Percentiles rank a stretch among this genome's conserved stretches.
Conservation (phyloP, 2,113 vertebrate genomes). For the Etheostoma spectabile region DNA sequence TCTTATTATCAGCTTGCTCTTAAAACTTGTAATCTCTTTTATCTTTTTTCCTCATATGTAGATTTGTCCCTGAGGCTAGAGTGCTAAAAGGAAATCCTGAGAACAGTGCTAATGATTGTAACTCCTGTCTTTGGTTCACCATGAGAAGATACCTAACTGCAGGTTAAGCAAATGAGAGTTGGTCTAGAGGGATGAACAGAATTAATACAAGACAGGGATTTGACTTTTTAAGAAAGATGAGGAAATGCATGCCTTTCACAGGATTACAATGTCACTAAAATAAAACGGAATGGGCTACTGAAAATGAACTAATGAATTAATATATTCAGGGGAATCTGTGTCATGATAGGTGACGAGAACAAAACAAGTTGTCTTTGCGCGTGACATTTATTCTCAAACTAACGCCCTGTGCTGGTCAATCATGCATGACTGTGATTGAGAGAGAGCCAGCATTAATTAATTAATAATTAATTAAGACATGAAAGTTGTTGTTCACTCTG, state of each 20-base stretch:
- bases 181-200: background rate
- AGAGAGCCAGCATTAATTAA: background rate
- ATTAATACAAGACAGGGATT: background rate
- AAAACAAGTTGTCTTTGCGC: background rate
- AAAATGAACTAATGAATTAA: background rate
- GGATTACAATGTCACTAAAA: background rate
- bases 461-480: background rate
- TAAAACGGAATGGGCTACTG: background rate
- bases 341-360: background rate
- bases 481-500: slow-evolving; percentile 11
- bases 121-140: slow-evolving; percentile 28
- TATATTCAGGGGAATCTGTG: background rate
- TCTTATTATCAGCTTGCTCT: slow-evolving; percentile 60
- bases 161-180: slow-evolving; percentile 17
- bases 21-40: slow-evolving; percentile 58
- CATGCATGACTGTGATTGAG: background rate
- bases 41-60: slow-evolving; percentile 47
- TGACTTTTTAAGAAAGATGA: background rate
- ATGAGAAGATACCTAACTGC: slow-evolving; percentile 22
- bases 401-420: background rate
- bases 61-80: slow-evolving; percentile 43
- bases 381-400: background rate
- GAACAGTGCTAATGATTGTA: slow-evolving; percentile 35
- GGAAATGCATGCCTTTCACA: background rate
- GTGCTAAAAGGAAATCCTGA: slow-evolving; percentile 46